Evolutionary conservation across 2,888 invertebrate genomes (phyloP), one percentile per base, ranked within the genome.

Genomic region (Argyresthia goedartella): DNA sequence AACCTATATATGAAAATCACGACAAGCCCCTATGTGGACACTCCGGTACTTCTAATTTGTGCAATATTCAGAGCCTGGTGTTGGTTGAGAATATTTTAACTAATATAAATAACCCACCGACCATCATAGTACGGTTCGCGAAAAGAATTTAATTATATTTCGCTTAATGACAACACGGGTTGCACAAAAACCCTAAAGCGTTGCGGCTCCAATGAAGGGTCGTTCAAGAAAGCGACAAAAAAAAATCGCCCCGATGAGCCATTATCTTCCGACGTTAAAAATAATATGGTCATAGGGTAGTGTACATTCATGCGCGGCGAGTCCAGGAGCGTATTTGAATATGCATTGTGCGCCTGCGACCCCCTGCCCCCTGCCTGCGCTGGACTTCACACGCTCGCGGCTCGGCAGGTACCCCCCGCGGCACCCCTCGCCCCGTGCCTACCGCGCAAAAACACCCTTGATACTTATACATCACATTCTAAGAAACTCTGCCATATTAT

Each of bases 271-370:
- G 69, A 80, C 77, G 81, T 77, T 85, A 84, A 80, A 86, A 86
- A 86, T 85, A 85, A 85, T 85, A 82, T 76, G 84, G 84, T 81
- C 82, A 81, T 85, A 81, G 85, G 81, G 86, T 79, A 80, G 75
- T 77, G 80, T 64, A 80, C 79, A 84, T 84, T 85, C 78, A 82
- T 77, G 79, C 76, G 74, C 73, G 80, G 73, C 74, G 66, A 78
- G 86, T 85, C 86, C 85, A 86, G 75, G 84, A 79, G 84, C 76
- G 82, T 69, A 82, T 82, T 81, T 80, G 81, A 86, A 86, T 86
- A 81, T 77, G 64, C 60, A 64, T 70, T 82, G 25, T 81, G 75
- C 79, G 63, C 53, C 81, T 81, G 75, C 78, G 63, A 53, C 81
- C 80, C 36, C 59, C 57, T 58, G 66, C 73, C 79, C 81, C 70